phyloP scores from a whole-genome alignment of 2,113 vertebrate genomes.

The Lycaon pictus region DNA sequence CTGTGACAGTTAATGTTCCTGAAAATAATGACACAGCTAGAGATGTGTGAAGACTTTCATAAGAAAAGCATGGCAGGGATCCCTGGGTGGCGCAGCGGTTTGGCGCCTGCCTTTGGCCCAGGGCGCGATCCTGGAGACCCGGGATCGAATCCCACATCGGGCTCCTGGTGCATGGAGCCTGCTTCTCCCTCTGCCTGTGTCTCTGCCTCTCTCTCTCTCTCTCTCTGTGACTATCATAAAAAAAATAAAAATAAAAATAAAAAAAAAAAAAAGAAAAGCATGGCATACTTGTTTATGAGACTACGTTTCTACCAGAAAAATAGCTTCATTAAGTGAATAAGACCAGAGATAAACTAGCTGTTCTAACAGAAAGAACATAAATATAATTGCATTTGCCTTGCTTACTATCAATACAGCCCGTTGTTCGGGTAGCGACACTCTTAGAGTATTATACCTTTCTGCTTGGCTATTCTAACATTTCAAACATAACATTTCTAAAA shows the following conservation, averaged over 20 bases:
- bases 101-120: too few relatives aligned
- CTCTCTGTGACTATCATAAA: too few relatives aligned
- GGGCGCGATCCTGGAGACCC: too few relatives aligned
- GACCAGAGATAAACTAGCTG: neutral
- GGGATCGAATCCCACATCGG: too few relatives aligned
- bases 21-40: conserved; percentile 31
- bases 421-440: neutral
- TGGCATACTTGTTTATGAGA: neutral
- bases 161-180: too few relatives aligned
- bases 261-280: neutral
- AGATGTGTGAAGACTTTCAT: neutral
- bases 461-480: neutral
- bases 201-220: too few relatives aligned
- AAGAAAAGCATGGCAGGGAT: neutral
- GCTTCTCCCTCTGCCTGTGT: too few relatives aligned
- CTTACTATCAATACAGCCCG: neutral
- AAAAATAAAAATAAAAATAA: too few relatives aligned
- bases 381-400: neutral
- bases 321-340: neutral
- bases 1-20: neutral
- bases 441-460: neutral
- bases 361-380: neutral
- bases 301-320: neutral
- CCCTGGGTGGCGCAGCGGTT: too few relatives aligned
- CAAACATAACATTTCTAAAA: neutral